These are phyloP conservation scores for Saguinus midas DNA, from an alignment of 2,113 vertebrate species.

Conservation along the genomic window DNA sequence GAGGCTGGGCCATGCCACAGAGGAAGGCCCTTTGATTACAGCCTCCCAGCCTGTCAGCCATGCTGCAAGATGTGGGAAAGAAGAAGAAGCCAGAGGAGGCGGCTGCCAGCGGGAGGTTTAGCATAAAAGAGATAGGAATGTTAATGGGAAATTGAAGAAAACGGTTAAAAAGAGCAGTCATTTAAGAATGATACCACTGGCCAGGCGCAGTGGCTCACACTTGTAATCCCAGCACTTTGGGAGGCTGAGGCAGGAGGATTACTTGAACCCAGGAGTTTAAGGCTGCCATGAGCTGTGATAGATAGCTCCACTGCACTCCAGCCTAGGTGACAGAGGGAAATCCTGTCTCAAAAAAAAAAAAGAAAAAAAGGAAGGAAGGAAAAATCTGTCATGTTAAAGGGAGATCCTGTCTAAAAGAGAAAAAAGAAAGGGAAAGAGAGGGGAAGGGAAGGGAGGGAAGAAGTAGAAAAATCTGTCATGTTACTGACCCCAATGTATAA, in stretches of 20 bases:
- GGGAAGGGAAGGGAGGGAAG: not conserved
- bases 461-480: not conserved
- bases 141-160: not conserved
- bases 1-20: not conserved
- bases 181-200: not conserved
- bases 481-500: not conserved
- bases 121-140: not conserved
- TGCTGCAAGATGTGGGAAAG: not conserved
- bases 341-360: too few species aligned
- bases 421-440: not conserved
- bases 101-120: not conserved
- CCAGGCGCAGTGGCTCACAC: too few species aligned
- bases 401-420: too few species aligned
- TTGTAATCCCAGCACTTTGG: too few species aligned
- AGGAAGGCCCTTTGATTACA: not conserved
- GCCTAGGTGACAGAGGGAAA: too few species aligned
- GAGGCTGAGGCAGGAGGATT: not conserved
- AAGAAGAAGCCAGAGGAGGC: not conserved
- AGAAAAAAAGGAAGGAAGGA: not conserved
- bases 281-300: too few species aligned
- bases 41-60: not conserved
- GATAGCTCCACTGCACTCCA: too few species aligned
- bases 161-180: not conserved
- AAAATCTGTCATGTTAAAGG: not conserved
- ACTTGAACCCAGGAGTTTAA: too few species aligned